Percentiles rank a stretch among this genome's conserved stretches.
Conservation (phyloP, 2,797 vertebrate species). For the Fistularia tabacaria region DNA sequence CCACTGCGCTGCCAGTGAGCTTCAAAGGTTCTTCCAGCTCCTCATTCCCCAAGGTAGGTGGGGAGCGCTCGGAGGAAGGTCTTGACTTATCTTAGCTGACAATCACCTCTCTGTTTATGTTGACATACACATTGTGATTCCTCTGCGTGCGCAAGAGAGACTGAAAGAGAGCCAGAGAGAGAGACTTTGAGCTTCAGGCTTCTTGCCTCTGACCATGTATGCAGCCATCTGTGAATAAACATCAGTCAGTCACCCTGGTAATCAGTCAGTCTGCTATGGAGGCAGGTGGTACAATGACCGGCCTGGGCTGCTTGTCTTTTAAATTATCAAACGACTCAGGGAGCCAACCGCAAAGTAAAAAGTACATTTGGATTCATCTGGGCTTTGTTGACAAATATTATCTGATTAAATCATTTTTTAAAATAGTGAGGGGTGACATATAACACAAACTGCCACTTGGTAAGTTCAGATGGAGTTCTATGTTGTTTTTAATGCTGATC, state of each 20-base stretch:
- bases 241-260: constrained; percentile 42
- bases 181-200: neutral
- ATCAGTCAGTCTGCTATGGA: constrained; percentile 39
- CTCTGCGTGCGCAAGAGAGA: neutral
- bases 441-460: too few species aligned
- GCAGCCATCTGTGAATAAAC: constrained; percentile 37
- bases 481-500: too few species aligned
- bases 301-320: constrained; percentile 20
- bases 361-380: too few species aligned
- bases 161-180: too few species aligned
- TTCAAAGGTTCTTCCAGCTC: too few species aligned
- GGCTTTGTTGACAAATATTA: neutral
- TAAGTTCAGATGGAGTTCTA: too few species aligned
- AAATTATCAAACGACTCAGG: constrained; percentile 14
- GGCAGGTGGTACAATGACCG: constrained; percentile 32
- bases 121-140: neutral
- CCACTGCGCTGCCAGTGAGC: too few species aligned
- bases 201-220: constrained; percentile 8
- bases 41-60: too few species aligned
- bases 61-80: too few species aligned
- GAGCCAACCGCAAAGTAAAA: neutral
- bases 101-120: neutral
- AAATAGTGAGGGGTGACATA: too few species aligned
- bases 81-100: too few species aligned
- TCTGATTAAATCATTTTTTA: neutral